Base-by-base conservation (phyloP, 2,797 vertebrate genomes). In the Ctenopoma multispine region DNA sequence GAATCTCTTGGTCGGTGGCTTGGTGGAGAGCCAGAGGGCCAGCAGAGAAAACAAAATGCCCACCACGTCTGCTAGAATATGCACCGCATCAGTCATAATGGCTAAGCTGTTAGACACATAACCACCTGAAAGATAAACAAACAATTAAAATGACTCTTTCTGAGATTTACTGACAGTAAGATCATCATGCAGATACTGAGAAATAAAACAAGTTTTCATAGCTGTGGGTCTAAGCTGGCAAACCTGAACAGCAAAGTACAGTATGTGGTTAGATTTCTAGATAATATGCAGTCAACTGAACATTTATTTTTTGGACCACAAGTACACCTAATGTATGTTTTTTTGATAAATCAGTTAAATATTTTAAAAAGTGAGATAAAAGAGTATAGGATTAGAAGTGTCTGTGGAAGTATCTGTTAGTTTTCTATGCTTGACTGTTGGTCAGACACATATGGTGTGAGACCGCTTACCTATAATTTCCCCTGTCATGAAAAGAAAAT, bases 31-130 rank as follows among this genome's bases (percentile, higher is more conserved):
- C 96, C 97, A 98, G 73, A 99, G 93, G 56, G 98, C 98, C 31
- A 99, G 92, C 77, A 99, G 89, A 14, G 98, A 98, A 81, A 99
- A 93, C 83, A 97, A 84, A 87, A 99, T 99, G 60, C 97, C 97
- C 7, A 97, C 95, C 68, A 99, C 95, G 75, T 99, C 98, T 17
- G 97, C 94, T 53, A 99, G 88, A 95, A 99, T 98, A 88, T 99
- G 98, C 82, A 99, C 93, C 0, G 97, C 98, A 65, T 99, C 98
- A 1, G 96, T 99, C 97, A 99, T 99, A 64, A 99, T 96, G 66
- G 98, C 98, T 69, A 99, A 90, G 85, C 98, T 99, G 92, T 99
- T 99, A 48, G 97, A 96, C 65, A 98, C 65, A 75, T 97, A 99
- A 72, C 98, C 97, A 90, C 98, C 98, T 99, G 82, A 29, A 72